These are phyloP conservation scores for Sabellastarte sp. DNA, from an alignment of 2,888 invertebrate species.

Conservation along the genomic window DNA sequence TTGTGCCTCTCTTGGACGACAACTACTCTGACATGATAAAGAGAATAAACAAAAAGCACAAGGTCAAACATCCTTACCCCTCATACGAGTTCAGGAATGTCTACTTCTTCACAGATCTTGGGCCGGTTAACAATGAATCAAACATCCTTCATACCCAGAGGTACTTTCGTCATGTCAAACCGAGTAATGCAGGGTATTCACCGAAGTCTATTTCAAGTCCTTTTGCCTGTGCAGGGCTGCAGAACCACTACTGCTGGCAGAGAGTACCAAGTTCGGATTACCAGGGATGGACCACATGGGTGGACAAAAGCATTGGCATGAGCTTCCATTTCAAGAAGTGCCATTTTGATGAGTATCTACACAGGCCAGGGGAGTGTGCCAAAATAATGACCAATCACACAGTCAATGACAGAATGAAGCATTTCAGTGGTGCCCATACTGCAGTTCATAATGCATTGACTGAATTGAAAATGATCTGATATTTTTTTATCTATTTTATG, in stretches of 20 bases:
- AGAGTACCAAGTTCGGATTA: background rate
- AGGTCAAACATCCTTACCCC: background rate
- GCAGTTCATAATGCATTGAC: too few species aligned
- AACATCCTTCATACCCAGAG: constrained; percentile 16
- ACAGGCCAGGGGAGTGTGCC: constrained; percentile 9
- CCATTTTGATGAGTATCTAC: constrained; percentile 16
- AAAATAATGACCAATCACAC: constrained; percentile 1
- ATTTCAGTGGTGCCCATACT: too few species aligned
- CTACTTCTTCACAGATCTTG: constrained; percentile 25
- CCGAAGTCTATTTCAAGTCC: constrained; percentile 19
- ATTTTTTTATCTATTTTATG: too few species aligned
- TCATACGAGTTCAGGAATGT: constrained; percentile 22
- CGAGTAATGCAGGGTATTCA: constrained; percentile 18
- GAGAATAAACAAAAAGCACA: background rate
- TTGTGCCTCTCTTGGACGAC: constrained; percentile 14
- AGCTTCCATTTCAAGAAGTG: constrained; percentile 27
- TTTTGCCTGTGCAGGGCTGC: constrained; percentile 20
- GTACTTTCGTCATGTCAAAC: constrained; percentile 12
- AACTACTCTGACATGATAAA: constrained; percentile 16
- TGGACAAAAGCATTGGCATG: constrained; percentile 9
- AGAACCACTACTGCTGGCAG: constrained; percentile 26
- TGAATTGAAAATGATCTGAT: too few species aligned
- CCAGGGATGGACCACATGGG: constrained; percentile 9
- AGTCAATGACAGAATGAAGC: background rate
- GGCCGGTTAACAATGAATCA: constrained; percentile 9